phyloP scores from a whole-genome alignment of 2,797 vertebrate species.

The Harpagifer antarcticus region DNA sequence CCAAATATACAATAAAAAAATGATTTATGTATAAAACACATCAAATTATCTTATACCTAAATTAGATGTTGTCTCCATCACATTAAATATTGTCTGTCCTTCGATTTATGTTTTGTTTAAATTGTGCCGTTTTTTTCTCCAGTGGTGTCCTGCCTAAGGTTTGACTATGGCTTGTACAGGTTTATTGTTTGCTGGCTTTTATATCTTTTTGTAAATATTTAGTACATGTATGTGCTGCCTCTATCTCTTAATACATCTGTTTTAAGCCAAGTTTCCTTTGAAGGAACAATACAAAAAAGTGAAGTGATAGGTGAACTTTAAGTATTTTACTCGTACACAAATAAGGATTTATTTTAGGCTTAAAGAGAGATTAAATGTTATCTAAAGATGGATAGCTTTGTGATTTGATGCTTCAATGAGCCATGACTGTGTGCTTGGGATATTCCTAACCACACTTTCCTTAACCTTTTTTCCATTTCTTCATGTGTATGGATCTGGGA shows the following conservation, averaged over 20 bases:
- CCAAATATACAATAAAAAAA: background rate
- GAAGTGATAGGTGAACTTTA: slow-evolving; percentile 1
- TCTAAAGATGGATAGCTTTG: background rate
- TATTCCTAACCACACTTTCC: slow-evolving; percentile 18
- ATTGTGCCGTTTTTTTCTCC: background rate
- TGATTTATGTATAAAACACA: background rate
- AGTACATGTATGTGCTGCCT: background rate
- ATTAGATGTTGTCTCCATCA: background rate
- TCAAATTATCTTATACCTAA: background rate
- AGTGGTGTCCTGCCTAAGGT: background rate
- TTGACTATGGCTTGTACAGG: background rate
- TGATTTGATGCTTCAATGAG: slow-evolving; percentile 4
- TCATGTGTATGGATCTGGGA: slow-evolving; percentile 47
- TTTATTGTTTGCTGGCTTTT: background rate
- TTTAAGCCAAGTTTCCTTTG: slow-evolving; percentile 6
- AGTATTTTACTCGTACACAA: slow-evolving; percentile 10
- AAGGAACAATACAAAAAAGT: slow-evolving; percentile 16
- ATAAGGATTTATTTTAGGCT: slow-evolving; percentile 18
- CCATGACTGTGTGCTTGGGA: background rate
- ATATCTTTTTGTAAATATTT: slow-evolving; percentile 3
- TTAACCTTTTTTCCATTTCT: slow-evolving; percentile 34
- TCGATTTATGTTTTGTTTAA: background rate
- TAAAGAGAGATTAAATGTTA: slow-evolving; percentile 8
- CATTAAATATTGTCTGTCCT: background rate
- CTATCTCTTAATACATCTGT: background rate